Base-by-base conservation (phyloP, 2,797 vertebrate species). In the Chrosomus eos region DNA sequence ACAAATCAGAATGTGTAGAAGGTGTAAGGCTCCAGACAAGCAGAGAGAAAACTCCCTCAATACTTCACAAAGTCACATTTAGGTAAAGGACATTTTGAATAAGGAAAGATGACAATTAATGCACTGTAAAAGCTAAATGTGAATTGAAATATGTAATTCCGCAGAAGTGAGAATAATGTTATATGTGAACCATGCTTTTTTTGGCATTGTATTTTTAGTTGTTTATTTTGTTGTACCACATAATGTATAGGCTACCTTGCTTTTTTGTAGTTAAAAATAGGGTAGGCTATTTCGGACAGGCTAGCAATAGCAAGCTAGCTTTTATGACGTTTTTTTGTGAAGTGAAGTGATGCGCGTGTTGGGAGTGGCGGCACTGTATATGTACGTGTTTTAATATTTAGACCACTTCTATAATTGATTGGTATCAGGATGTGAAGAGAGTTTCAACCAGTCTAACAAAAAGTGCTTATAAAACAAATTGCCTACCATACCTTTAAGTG, bases 61-160 rank as follows among this genome's bases (percentile, higher is more conserved):
- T 86, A 88, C 89, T 92, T 92, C 90, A 87, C 84, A 90, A 93
- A 86, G 92, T 92, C 81, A 83, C 7, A 38, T 26, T 45, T 31
- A 64, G 26, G 88, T 92, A 87, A 93, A 94, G 94, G 93, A 92
- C 94, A 94, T 90, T 89, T 84, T 73, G 38, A 74, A 81, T 87
- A 60, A 48, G 4, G 80, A 40, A 71, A 81, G 60, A 87, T 86
- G 51, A n/a, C 21, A 2, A 36, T 75, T 1, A 36, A 48, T 36
- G 11, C 51, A n/a, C 28, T 55, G 28, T 21, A 53, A 73, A 51
- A 48, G 3, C 8, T 28, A 45, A 73, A 55, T 55, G 3, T 70
- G 3, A 3, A 64, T 31, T 3, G 18, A 28, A 64, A 31, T 64
- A 8, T 31, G 62, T 64, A 18, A 64, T 31, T 64, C 1, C 3